phyloP scores from a whole-genome alignment of 1,140 invertebrate genomes.

The Oryctes rhinoceros region DNA sequence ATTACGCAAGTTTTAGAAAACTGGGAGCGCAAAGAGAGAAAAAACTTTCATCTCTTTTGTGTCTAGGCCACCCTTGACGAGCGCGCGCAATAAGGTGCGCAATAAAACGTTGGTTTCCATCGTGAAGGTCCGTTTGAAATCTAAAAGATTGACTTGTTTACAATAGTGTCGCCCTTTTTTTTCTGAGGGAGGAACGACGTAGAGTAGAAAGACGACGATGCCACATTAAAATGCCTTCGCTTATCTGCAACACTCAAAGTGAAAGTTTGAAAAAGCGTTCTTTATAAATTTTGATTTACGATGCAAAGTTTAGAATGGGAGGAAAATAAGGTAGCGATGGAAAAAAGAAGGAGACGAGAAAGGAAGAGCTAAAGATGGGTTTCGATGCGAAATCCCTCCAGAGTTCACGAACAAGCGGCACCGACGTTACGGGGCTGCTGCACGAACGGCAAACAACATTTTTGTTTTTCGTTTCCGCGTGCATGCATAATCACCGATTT shows the following conservation, averaged over 20 bases:
- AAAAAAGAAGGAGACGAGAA: background rate
- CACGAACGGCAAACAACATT: background rate
- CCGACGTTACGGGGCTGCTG: background rate
- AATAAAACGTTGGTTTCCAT: background rate
- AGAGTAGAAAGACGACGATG: slow-evolving; percentile 1
- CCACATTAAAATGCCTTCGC: slow-evolving; percentile 33
- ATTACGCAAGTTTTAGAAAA: slow-evolving; percentile 40
- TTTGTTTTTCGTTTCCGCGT: background rate
- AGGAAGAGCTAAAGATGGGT: slow-evolving; percentile 1
- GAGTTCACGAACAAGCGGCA: background rate
- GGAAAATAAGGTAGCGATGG: background rate
- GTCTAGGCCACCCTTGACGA: slow-evolving; percentile 18
- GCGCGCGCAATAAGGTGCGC: slow-evolving; percentile 5
- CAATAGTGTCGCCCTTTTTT: slow-evolving; percentile 7
- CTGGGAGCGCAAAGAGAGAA: background rate
- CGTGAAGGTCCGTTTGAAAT: background rate
- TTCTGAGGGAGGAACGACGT: background rate
- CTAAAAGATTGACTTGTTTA: slow-evolving; percentile 32
- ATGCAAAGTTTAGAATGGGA: slow-evolving; percentile 43
- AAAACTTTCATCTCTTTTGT: slow-evolving; percentile 44
- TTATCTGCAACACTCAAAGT: slow-evolving; percentile 46
- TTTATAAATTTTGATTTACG: slow-evolving; percentile 56
- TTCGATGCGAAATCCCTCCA: background rate
- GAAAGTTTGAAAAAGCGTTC: slow-evolving; percentile 55
- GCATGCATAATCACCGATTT: slow-evolving; percentile 5